Evolutionary conservation across 2,113 vertebrate genomes (phyloP), one percentile per base, ranked within the genome.

Genomic region (Melanerpes formicivorus): DNA sequence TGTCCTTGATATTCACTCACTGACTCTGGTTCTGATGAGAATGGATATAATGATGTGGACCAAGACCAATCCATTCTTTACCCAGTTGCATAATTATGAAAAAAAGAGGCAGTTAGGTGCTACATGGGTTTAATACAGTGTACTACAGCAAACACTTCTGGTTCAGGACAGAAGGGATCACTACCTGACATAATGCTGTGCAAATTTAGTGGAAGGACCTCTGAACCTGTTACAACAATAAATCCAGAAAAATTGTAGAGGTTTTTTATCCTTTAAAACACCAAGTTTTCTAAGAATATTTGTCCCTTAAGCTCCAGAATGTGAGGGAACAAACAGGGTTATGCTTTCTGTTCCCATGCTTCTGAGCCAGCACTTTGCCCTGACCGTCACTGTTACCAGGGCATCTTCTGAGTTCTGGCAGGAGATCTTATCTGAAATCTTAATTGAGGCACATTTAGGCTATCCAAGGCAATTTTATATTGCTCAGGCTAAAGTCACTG

Each of bases 401-500:
- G 65, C 66, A 92, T 70, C 60, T 40, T 84, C 85, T 90, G 73
- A 18, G 27, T 66, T 80, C 71, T 93, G 88, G 65, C 71, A 93
- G 70, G 63, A 80, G 81, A 92, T 71, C 44, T 78, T 79, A 83
- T 72, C 82, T 92, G 87, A 76, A 83, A 81, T 91, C 63, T 87
- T 85, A 80, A 85, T 63, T 85, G 89, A 87, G 75, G 58, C 74
- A 65, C 78, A 80, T 84, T 83, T 66, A 90, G 56, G 50, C 72
- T 93, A 58, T 83, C 82, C 89, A 85, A 85, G 58, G 76, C 84
- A 86, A 71, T 88, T 95, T 92, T 62, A 84, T 75, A 66, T 79
- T 87, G 71, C 84, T 94, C 67, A 84, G 50, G 79, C 50, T 92
- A 17, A 95, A 96, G 79, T 55, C 87, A 91, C 56, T 87, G 90